Conservation (phyloP, 2,113 vertebrate species). For the Gymnogyps californianus region DNA sequence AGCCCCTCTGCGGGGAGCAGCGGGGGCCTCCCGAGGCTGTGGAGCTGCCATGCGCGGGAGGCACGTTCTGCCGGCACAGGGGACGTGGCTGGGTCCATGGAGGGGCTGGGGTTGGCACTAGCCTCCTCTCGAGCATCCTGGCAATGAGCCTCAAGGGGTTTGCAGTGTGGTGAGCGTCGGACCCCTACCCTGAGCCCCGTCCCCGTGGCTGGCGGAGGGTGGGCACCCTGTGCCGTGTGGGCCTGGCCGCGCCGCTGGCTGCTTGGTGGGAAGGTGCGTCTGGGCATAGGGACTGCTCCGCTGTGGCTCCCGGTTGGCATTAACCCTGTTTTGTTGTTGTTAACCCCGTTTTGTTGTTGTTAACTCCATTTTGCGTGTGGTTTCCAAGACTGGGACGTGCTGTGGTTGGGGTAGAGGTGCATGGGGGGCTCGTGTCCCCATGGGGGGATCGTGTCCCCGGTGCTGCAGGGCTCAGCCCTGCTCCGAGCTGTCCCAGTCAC, state of each 20-base stretch:
- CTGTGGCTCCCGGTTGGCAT: background rate
- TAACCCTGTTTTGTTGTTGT: background rate
- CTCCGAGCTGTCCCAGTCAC: background rate
- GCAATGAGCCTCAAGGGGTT: background rate
- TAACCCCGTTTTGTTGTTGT: background rate
- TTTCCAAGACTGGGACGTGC: background rate
- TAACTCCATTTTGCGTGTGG: rapidly evolving
- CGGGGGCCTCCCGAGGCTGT: background rate
- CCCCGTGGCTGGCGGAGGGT: background rate
- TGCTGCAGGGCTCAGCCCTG: background rate
- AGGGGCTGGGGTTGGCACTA: background rate
- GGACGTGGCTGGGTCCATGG: background rate
- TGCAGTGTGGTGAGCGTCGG: rapidly evolving
- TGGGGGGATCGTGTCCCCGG: background rate
- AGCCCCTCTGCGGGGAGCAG: background rate
- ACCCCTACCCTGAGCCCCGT: background rate
- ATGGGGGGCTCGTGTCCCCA: background rate
- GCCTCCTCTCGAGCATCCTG: background rate
- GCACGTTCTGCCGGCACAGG: background rate
- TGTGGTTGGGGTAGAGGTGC: rapidly evolving
- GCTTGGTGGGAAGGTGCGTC: background rate
- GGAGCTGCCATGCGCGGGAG: rapidly evolving
- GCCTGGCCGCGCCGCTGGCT: background rate
- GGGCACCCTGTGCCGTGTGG: background rate
- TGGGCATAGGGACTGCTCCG: background rate